Percentiles rank a stretch among this genome's conserved stretches.
These are phyloP conservation scores for Caenorhabditis sinica DNA, from an alignment of 2,888 invertebrate genomes.

Conservation along the genomic window DNA sequence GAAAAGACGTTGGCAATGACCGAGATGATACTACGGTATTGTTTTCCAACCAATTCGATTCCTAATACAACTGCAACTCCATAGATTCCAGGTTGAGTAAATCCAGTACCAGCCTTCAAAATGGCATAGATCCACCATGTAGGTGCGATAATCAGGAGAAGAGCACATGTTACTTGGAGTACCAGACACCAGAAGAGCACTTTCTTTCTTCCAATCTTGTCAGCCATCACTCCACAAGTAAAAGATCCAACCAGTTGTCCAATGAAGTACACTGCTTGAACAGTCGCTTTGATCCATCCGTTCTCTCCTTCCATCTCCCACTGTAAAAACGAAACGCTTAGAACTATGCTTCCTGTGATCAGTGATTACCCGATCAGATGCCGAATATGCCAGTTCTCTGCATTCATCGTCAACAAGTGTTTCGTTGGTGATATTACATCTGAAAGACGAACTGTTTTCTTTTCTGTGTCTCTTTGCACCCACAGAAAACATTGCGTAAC, in stretches of 20 bases:
- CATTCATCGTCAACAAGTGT: constrained; percentile 34
- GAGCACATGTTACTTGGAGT: constrained; percentile 89
- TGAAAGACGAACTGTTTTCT: constrained; percentile 16
- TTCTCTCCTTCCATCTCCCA: constrained; percentile 82
- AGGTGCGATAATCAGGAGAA: constrained; percentile 88
- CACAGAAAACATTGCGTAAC: constrained; percentile 1
- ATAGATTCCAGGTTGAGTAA: constrained; percentile 92
- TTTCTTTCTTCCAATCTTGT: constrained; percentile 88
- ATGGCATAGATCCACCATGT: constrained; percentile 88
- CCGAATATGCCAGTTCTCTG: constrained; percentile 57
- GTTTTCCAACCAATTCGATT: constrained; percentile 85
- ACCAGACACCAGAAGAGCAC: constrained; percentile 89
- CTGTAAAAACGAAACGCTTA: constrained; percentile 66
- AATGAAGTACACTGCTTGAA: constrained; percentile 82
- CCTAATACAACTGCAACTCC: constrained; percentile 88
- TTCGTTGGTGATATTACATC: constrained; percentile 47
- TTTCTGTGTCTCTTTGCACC: constrained; percentile 28
- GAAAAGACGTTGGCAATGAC: constrained; percentile 84
- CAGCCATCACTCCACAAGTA: constrained; percentile 83
- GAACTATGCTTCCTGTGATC: constrained; percentile 12
- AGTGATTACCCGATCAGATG: constrained; percentile 59
- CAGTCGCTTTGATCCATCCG: constrained; percentile 78
- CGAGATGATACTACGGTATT: constrained; percentile 84
- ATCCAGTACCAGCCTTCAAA: constrained; percentile 88
- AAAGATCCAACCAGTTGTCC: constrained; percentile 83